Conservation (phyloP, 1,140 invertebrate species). For the Pseudomyrmex concolor region DNA sequence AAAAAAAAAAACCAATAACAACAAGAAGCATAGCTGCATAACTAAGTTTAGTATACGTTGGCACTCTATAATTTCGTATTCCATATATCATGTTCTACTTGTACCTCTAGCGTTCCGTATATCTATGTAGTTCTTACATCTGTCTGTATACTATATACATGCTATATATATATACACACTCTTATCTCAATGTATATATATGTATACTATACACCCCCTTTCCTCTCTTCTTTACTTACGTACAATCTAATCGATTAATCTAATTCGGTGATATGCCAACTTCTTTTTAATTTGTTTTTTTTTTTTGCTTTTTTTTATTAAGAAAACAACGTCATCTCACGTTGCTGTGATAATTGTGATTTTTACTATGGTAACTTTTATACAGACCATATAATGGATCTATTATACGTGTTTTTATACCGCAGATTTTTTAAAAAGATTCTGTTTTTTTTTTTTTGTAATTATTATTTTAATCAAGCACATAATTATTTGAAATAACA, state of each 20-base stretch:
- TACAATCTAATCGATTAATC: conserved; percentile 31
- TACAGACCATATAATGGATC: conserved; percentile 4
- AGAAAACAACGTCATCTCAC: conserved; percentile 15
- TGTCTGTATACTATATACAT: conserved; percentile 74
- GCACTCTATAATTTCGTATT: conserved; percentile 66
- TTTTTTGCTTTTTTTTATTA: not conserved
- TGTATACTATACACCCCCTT: conserved; percentile 70
- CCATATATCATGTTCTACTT: conserved; percentile 62
- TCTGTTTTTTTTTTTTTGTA: not conserved
- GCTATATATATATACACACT: conserved; percentile 72
- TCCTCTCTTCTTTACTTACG: conserved; percentile 13
- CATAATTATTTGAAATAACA: not conserved
- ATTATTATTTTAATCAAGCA: not conserved
- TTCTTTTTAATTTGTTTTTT: not conserved
- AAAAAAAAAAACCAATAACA: too few species aligned
- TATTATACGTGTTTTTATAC: not conserved
- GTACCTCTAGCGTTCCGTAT: conserved; percentile 71
- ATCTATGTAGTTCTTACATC: conserved; percentile 76
- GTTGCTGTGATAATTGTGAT: conserved; percentile 39
- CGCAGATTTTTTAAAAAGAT: not conserved
- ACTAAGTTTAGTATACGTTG: conserved; percentile 47
- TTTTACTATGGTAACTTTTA: not conserved
- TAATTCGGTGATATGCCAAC: not conserved
- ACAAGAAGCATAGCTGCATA: conserved; percentile 40
- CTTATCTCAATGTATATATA: conserved; percentile 71